Base-by-base conservation (phyloP, 2,888 invertebrate species). In the Terebella lapidaria region DNA sequence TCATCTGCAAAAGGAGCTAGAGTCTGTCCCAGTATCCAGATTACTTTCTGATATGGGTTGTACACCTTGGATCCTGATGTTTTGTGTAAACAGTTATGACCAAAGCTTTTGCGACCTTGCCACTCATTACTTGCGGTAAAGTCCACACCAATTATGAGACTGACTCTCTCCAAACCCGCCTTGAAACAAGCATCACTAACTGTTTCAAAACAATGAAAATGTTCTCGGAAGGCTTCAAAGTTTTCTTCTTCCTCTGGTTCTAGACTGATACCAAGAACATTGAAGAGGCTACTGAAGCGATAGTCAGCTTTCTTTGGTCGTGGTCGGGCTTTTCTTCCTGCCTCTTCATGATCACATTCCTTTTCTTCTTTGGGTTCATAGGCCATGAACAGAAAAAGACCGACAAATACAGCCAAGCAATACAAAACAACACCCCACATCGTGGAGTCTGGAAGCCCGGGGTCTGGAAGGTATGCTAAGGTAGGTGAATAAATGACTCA, bases 41-140 rank as follows among this genome's bases (percentile, higher is more conserved):
- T 76, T 3, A 77, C 78, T 65, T 76, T 79, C 64, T 80, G 84
- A 68, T 84, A 84, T 1, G 84, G 84, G 70, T 84, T 84, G 57
- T 71, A 71, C 2, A 75, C 67, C 58, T 75, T 74, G 35, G 72
- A 70, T 3, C 75, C 73, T 35, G 70, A 61, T 2, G 82, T 67
- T 58, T 77, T 73, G 68, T 83, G 78, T 28, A 84, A 72, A 55
- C 79, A 77, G 29, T 78, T 72, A 22, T 82, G 81, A 42, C 70
- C 72, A 68, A 84, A 84, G 5, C 80, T 82, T 61, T 81, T 79
- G 53, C 82, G 70, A 27, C 84, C 84, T 68, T 84, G 84, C 78
- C 83, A 84, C 67, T 84, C 84, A 69, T 84, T 84, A 65, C 81
- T 81, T 5, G 84, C 84, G 4, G 83, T 83, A 72, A 84, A 84